Evolutionary conservation across 2,888 invertebrate genomes (phyloP).

Genomic region (Branchipolynoe longqiensis): DNA sequence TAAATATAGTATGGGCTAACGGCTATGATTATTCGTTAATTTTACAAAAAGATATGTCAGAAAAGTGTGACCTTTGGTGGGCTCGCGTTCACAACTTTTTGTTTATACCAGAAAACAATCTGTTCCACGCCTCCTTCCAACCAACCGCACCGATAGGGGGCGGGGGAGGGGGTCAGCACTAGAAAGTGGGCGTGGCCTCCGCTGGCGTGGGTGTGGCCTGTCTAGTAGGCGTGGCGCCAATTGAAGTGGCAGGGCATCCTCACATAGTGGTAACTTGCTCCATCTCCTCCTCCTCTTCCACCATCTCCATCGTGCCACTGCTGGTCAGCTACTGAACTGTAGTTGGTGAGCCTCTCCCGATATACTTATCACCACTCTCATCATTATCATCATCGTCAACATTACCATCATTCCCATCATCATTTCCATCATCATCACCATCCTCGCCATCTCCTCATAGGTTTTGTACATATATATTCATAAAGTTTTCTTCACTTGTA

Average conservation of each 20-base stretch:
- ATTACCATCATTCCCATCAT: slow-evolving; percentile 37
- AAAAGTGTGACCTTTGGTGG: slow-evolving; percentile 62
- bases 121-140: slow-evolving; percentile 37
- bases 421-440: slow-evolving; percentile 56
- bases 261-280: not conserved
- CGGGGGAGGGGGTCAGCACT: no score
- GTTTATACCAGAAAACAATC: slow-evolving; percentile 47
- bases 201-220: not conserved
- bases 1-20: slow-evolving; percentile 58
- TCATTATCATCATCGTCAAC: slow-evolving; percentile 57
- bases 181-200: slow-evolving; percentile 36
- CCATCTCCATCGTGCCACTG: not conserved
- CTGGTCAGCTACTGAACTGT: slow-evolving; percentile 11
- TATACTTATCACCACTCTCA: not conserved
- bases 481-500: slow-evolving; percentile 16
- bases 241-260: not conserved
- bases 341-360: slow-evolving; percentile 3
- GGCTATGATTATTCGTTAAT: slow-evolving; percentile 58
- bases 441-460: slow-evolving; percentile 37
- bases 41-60: slow-evolving; percentile 62
- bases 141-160: no score
- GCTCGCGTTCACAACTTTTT: slow-evolving; percentile 55
- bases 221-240: slow-evolving; percentile 6
- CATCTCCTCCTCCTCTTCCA: not conserved
- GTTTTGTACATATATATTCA: slow-evolving; percentile 35